Evolutionary conservation across 2,113 vertebrate species (phyloP).

Genomic region (Thryonomys swinderianus): DNA sequence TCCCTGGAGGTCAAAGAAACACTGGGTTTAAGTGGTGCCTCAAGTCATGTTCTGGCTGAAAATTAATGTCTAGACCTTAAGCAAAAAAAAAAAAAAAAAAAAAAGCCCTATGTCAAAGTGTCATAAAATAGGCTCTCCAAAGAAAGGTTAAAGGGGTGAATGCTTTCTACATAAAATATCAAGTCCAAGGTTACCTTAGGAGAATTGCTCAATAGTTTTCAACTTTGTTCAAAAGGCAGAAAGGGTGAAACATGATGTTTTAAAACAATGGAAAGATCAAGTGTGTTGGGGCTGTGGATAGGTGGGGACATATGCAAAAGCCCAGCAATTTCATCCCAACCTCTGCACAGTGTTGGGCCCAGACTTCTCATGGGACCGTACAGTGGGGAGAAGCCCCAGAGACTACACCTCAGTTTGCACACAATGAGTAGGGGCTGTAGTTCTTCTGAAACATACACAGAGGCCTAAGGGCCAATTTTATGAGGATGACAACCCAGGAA

Average conservation of each 20-base stretch:
- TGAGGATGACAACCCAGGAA: no score
- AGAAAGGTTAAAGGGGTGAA: background rate
- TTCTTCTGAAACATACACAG: no score
- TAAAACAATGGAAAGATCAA: slow-evolving; percentile 40
- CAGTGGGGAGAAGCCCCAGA: no score
- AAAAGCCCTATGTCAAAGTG: background rate
- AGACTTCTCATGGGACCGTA: no score
- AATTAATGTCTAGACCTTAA: slow-evolving; percentile 20
- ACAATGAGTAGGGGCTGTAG: no score
- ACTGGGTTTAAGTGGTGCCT: background rate
- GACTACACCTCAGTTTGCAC: no score
- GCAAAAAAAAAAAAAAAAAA: background rate
- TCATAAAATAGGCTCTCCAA: slow-evolving; percentile 27
- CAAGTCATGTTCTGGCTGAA: slow-evolving; percentile 29
- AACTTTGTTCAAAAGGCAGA: background rate
- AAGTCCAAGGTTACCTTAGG: background rate
- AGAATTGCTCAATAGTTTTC: background rate
- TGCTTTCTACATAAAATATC: background rate
- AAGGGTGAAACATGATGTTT: background rate
- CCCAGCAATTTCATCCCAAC: no score
- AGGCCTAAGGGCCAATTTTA: no score
- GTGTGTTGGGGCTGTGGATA: no score
- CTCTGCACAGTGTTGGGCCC: no score
- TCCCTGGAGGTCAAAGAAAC: background rate
- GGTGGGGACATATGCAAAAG: no score